These are phyloP conservation scores for Brachyhypopomus occidentalis DNA, from an alignment of 2,113 vertebrate species.

Conservation along the genomic window DNA sequence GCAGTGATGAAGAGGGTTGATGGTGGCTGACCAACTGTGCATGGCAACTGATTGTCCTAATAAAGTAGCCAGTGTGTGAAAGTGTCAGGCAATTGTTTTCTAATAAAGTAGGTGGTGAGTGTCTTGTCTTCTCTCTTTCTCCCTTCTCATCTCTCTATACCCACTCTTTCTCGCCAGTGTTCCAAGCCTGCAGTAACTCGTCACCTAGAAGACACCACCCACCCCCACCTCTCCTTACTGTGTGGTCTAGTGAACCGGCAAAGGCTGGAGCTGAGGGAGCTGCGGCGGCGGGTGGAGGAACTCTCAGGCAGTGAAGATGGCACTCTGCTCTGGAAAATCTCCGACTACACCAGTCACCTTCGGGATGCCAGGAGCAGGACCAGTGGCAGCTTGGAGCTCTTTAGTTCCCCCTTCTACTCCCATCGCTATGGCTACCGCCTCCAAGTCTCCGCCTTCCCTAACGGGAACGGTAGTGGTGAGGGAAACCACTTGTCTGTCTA, in stretches of 20 bases:
- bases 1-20: too few relatives aligned
- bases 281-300: constrained; percentile 92
- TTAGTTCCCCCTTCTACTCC: constrained; percentile 96
- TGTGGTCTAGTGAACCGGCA: constrained; percentile 91
- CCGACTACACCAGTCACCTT: constrained; percentile 87
- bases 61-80: too few relatives aligned
- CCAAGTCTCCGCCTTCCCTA: constrained; percentile 94
- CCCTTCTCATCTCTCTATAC: not conserved
- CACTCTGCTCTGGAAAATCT: constrained; percentile 93
- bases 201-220: constrained; percentile 92
- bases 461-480: constrained; percentile 96
- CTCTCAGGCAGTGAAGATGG: constrained; percentile 91
- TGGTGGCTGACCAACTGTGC: too few relatives aligned
- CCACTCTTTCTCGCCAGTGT: constrained; percentile 74
- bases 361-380: constrained; percentile 91
- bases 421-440: constrained; percentile 97
- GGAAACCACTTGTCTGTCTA: constrained; percentile 94
- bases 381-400: constrained; percentile 86
- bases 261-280: constrained; percentile 91
- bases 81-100: too few relatives aligned
- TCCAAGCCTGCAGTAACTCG: constrained; percentile 89
- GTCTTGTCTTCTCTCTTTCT: not conserved
- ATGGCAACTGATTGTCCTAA: too few relatives aligned
- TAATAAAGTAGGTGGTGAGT: too few relatives aligned
- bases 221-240: constrained; percentile 92